Percentiles rank a stretch among this genome's conserved stretches.
Evolutionary conservation across 2,797 vertebrate species (phyloP).

Genomic region (Clangula hyemalis): DNA sequence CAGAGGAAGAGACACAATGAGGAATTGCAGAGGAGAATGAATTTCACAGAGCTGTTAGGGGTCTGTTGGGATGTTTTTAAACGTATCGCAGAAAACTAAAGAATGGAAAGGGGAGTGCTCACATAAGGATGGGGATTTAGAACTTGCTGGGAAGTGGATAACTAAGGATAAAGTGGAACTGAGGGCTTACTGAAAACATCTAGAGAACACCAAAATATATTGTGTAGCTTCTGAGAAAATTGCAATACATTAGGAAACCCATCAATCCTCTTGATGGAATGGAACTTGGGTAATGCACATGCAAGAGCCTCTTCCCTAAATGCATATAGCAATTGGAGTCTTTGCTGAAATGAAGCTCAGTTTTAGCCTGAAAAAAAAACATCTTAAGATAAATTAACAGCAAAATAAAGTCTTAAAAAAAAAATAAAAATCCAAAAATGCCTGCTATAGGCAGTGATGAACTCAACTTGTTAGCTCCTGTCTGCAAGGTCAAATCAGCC

Average conservation of each 20-base stretch:
- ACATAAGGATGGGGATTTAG: not conserved
- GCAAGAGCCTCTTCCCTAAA: not conserved
- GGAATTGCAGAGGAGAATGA: not conserved
- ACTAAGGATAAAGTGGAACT: not conserved
- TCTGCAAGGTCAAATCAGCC: not conserved
- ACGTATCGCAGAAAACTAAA: not conserved
- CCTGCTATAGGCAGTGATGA: not conserved
- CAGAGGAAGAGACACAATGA: not conserved
- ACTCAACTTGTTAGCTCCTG: not conserved
- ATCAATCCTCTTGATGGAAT: not conserved
- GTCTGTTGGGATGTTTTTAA: not conserved
- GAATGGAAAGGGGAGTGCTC: not conserved
- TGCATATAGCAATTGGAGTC: not conserved
- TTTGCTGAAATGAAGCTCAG: not conserved
- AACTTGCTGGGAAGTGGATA: not conserved
- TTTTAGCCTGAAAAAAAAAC: slow-evolving; percentile 3
- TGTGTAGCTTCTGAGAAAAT: slow-evolving; percentile 14
- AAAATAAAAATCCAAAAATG: not conserved
- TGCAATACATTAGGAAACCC: not conserved
- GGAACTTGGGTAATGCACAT: not conserved
- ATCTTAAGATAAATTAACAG: not conserved
- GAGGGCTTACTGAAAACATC: not conserved
- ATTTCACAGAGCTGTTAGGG: not conserved
- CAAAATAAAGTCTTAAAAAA: not conserved
- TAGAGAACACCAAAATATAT: not conserved